Conservation (phyloP, 2,113 vertebrate genomes). For the Amblyornis subalaris region DNA sequence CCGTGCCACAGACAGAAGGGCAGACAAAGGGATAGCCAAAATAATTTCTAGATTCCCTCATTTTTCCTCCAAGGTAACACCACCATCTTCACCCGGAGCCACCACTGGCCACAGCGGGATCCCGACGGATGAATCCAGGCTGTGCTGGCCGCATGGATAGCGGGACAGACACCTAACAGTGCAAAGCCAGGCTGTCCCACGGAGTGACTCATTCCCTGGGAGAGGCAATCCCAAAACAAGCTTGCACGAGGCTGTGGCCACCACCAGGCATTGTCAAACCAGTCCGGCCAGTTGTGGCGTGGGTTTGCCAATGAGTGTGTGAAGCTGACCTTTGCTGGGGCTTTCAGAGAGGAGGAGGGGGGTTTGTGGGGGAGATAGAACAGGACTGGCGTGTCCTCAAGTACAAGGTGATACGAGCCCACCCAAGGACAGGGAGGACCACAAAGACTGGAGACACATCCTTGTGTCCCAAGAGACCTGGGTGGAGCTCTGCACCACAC, state of each 20-base stretch:
- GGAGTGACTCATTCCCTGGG: background rate
- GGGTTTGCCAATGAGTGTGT: background rate
- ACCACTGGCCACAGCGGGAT: background rate
- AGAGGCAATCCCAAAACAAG: background rate
- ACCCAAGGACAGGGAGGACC: background rate
- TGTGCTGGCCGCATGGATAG: background rate
- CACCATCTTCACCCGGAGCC: rapidly evolving
- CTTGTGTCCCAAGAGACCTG: no score
- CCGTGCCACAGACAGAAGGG: background rate
- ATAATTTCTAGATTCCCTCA: background rate
- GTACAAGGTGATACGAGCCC: background rate
- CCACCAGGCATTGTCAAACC: background rate
- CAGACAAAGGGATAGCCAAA: background rate
- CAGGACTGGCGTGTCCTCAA: background rate
- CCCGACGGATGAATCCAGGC: rapidly evolving
- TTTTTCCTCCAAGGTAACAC: background rate
- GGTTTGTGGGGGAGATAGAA: rapidly evolving
- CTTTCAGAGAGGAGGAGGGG: background rate
- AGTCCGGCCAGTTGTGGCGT: background rate
- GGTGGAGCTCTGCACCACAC: background rate
- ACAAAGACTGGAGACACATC: background rate
- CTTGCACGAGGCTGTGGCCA: rapidly evolving
- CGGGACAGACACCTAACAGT: background rate
- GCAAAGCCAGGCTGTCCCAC: rapidly evolving
- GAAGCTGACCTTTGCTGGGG: background rate